phyloP scores from a whole-genome alignment of 1,140 invertebrate species.

The Drosophila ananassae region DNA sequence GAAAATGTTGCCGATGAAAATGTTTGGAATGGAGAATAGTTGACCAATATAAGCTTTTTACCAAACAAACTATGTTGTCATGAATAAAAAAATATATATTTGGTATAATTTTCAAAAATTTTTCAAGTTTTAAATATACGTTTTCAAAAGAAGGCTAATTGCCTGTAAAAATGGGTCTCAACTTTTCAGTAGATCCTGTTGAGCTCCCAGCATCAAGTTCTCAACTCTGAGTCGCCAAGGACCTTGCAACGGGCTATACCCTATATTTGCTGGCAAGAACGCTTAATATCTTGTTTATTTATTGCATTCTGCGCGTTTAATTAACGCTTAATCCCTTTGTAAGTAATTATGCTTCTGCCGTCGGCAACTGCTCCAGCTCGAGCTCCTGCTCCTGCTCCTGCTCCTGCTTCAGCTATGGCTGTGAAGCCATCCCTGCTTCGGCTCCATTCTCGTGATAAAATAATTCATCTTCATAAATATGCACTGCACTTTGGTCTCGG shows the following conservation, averaged over 20 bases:
- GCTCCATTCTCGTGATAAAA: slow-evolving; percentile 62
- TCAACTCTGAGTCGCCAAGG: neutral
- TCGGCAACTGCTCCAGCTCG: slow-evolving; percentile 18
- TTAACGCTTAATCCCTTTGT: slow-evolving; percentile 82
- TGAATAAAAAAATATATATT: neutral
- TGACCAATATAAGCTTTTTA: too few species aligned
- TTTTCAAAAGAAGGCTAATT: neutral
- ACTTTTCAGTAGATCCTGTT: slow-evolving; percentile 2
- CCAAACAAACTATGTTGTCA: neutral
- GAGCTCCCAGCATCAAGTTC: neutral
- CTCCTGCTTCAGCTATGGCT: slow-evolving; percentile 7
- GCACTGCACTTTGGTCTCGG: slow-evolving; percentile 69
- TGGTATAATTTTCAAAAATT: neutral
- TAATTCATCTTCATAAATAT: slow-evolving; percentile 83
- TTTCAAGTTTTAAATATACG: neutral
- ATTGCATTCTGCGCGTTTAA: slow-evolving; percentile 80
- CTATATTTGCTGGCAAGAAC: slow-evolving; percentile 37
- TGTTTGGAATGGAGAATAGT: too few species aligned
- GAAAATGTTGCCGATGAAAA: slow-evolving; percentile 1
- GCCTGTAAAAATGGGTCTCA: neutral
- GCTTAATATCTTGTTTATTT: slow-evolving; percentile 82
- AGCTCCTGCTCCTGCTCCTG: slow-evolving; percentile 4
- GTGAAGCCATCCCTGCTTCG: slow-evolving; percentile 8
- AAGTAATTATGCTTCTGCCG: slow-evolving; percentile 68
- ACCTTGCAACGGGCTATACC: slow-evolving; percentile 1